Base-by-base conservation (phyloP, 2,888 invertebrate species). In the Hedya salicella region DNA sequence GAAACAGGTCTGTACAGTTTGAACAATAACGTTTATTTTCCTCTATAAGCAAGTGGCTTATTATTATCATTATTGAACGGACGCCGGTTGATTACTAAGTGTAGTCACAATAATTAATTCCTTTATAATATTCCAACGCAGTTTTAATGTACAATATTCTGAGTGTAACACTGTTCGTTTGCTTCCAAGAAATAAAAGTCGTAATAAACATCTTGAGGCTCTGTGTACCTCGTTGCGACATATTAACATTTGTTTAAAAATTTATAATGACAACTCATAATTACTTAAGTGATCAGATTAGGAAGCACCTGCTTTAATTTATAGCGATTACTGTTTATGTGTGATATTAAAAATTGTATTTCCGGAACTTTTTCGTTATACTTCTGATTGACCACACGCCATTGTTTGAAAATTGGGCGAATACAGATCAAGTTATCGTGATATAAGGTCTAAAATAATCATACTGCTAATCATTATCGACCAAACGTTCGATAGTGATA, bases 251-350 rank as follows among this genome's bases (percentile, higher is more conserved):
- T 66, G 53, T 39, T 68, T 54, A 44, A 32, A 63, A 65, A 69
- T 68, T 68, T 68, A 69, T 63, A 66, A 68, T 66, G 66, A 68
- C 71, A 69, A 48, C 30, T 68, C 40, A 53, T 69, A 62, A 71
- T 70, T 68, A 66, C 53, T 53, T 66, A 63, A 69, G 60, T 60
- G 68, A 68, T 70, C 68, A 69, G 71, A 70, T 71, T 69, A 68
- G 69, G 57, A 67, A 60, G 54, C 73, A 72, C 68, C 70, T 71
- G 72, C 70, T 68, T 68, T 53, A 60, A 66, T 66, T 61, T 54
- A 66, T 53, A 48, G 53, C 50, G 52, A 60, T 60, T 60, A 30
- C 21, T 16, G 17, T 46, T 52, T 52, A 42, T 48, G 53, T 32
- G 40, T 48, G 32, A 52, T 21, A 25, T 52, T 60, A 36, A 30